These are phyloP conservation scores for Melieria omissa DNA, from an alignment of 2,888 invertebrate genomes.

Conservation along the genomic window DNA sequence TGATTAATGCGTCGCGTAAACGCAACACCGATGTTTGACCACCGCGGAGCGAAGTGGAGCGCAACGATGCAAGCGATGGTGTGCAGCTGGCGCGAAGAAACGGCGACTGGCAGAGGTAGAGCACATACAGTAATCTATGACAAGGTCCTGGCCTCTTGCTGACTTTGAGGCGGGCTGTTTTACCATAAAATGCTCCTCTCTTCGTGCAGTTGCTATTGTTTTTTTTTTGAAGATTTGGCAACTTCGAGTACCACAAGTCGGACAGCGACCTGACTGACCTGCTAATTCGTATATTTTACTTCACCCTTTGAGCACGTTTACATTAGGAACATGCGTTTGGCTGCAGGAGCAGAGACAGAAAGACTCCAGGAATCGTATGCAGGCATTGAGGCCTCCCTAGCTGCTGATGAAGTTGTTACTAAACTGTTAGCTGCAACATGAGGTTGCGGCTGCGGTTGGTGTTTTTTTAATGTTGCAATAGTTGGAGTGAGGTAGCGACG, in stretches of 20 bases:
- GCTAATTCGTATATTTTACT: too few relatives aligned
- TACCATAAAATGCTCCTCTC: too few relatives aligned
- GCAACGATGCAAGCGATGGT: too few relatives aligned
- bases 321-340: neutral
- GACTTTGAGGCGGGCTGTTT: too few relatives aligned
- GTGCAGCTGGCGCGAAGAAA: too few relatives aligned
- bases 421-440: slow-evolving; percentile 50
- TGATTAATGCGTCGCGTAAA: slow-evolving; percentile 62
- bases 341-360: neutral
- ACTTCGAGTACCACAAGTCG: too few relatives aligned
- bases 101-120: neutral
- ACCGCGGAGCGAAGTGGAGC: neutral
- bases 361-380: neutral
- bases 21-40: slow-evolving; percentile 45
- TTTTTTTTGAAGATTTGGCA: too few relatives aligned
- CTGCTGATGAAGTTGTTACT: slow-evolving; percentile 67
- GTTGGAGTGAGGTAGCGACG: neutral
- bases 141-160: neutral
- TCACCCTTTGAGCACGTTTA: too few relatives aligned
- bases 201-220: too few relatives aligned
- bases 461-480: neutral
- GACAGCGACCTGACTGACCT: too few relatives aligned
- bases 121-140: neutral
- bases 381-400: slow-evolving; percentile 62
- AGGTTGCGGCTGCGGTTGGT: neutral